Conservation (phyloP, 2,797 vertebrate genomes). For the Atherinosoma microstoma region DNA sequence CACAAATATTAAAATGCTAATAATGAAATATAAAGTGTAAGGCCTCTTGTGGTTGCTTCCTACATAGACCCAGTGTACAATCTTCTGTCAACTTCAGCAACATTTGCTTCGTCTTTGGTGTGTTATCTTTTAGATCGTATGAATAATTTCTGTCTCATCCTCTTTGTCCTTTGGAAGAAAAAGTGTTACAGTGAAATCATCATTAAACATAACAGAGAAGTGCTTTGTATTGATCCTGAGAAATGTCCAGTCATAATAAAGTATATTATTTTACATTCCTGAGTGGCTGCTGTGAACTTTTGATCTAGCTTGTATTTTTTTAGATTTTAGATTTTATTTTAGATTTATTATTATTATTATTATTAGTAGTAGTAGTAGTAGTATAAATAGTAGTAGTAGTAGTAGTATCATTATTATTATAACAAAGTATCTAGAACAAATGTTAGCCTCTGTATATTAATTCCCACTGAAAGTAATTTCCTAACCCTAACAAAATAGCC, state of each 20-base stretch:
- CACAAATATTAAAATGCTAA: background rate
- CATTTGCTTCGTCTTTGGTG: background rate
- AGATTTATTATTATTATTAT: too few relatives aligned
- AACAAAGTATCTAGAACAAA: background rate
- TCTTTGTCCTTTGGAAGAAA: conserved; percentile 76
- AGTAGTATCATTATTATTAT: too few relatives aligned
- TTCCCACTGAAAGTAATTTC: too few relatives aligned
- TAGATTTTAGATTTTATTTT: background rate
- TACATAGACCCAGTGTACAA: background rate
- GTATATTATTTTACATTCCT: conserved; percentile 80
- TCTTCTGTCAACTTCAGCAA: background rate
- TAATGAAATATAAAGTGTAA: background rate
- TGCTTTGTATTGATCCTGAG: conserved; percentile 80
- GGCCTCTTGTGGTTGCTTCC: conserved; percentile 1
- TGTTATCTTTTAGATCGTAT: background rate
- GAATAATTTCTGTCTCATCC: conserved; percentile 12
- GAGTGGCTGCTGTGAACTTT: conserved; percentile 16
- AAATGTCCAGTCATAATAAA: conserved; percentile 84
- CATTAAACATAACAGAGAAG: conserved; percentile 70
- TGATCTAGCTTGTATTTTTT: background rate
- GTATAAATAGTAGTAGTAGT: too few relatives aligned
- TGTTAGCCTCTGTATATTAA: too few relatives aligned
- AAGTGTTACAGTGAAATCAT: conserved; percentile 63
- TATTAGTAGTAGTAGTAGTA: too few relatives aligned
- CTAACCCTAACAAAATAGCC: too few relatives aligned